These are phyloP conservation scores for Typhlichthys subterraneus DNA, from an alignment of 2,797 vertebrate genomes.

Conservation along the genomic window DNA sequence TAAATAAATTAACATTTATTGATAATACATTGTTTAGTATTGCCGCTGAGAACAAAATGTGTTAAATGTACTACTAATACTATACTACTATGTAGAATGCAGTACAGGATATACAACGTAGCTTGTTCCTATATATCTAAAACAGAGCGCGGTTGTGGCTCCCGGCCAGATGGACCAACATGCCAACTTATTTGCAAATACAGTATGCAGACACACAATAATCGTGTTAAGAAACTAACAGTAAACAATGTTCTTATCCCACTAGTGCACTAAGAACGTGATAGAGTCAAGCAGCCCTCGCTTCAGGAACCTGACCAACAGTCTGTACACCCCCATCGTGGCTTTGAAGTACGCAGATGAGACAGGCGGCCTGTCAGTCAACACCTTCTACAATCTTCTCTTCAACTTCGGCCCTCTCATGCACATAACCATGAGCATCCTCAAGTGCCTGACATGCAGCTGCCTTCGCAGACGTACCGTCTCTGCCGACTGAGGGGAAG, in stretches of 20 bases:
- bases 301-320: slow-evolving; percentile 88
- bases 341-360: slow-evolving; percentile 87
- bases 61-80: too few species aligned
- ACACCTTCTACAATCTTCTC: slow-evolving; percentile 84
- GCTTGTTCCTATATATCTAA: too few species aligned
- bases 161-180: too few species aligned
- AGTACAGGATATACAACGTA: too few species aligned
- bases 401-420: slow-evolving; percentile 87
- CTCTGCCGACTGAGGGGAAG: slow-evolving; percentile 74
- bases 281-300: slow-evolving; percentile 82
- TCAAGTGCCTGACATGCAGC: slow-evolving; percentile 87
- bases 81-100: neutral
- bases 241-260: slow-evolving; percentile 7
- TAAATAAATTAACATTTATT: too few species aligned
- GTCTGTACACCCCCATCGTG: slow-evolving; percentile 84
- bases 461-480: slow-evolving; percentile 82
- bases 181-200: too few species aligned
- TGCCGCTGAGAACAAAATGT: too few species aligned
- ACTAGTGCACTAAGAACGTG: slow-evolving; percentile 85
- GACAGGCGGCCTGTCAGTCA: slow-evolving; percentile 85
- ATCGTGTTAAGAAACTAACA: neutral
- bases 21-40: too few species aligned
- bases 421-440: slow-evolving; percentile 81
- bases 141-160: too few species aligned
- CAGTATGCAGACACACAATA: too few species aligned